phyloP scores from a whole-genome alignment of 2,797 vertebrate genomes.

The Dendrocincla fuliginosa region DNA sequence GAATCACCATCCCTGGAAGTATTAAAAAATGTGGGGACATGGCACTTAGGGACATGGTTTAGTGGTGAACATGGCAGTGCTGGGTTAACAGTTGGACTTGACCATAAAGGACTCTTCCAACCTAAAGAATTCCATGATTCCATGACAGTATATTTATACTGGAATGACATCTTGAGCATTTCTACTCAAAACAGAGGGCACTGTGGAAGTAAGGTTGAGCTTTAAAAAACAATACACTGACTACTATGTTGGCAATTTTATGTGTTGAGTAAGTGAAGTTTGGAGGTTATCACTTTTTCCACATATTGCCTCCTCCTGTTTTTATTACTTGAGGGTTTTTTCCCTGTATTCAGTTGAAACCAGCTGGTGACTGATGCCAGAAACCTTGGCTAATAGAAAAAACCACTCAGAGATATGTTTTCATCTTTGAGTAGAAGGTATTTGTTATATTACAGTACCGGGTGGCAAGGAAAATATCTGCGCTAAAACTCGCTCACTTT shows the following conservation, averaged over 20 bases:
- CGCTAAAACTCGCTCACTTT: too few relatives aligned
- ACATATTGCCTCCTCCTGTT: background rate
- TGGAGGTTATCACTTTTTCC: background rate
- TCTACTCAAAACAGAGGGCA: background rate
- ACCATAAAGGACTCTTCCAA: background rate
- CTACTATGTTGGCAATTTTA: background rate
- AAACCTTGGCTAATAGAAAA: too few relatives aligned
- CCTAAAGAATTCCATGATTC: background rate
- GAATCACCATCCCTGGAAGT: background rate
- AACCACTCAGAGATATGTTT: too few relatives aligned
- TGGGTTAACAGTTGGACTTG: accelerated
- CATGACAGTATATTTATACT: background rate
- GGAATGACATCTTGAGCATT: background rate
- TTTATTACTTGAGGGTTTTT: background rate
- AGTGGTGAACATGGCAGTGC: background rate
- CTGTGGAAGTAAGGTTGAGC: background rate
- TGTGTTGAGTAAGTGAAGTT: background rate
- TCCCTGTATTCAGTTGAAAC: background rate
- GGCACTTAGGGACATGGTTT: background rate
- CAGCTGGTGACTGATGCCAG: background rate
- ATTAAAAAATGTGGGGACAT: background rate
- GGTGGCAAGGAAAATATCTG: too few relatives aligned
- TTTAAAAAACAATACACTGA: background rate
- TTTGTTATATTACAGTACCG: too few relatives aligned
- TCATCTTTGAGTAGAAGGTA: too few relatives aligned